Evolutionary conservation across 2,797 vertebrate species (phyloP).

Genomic region (Podarcis siculus): DNA sequence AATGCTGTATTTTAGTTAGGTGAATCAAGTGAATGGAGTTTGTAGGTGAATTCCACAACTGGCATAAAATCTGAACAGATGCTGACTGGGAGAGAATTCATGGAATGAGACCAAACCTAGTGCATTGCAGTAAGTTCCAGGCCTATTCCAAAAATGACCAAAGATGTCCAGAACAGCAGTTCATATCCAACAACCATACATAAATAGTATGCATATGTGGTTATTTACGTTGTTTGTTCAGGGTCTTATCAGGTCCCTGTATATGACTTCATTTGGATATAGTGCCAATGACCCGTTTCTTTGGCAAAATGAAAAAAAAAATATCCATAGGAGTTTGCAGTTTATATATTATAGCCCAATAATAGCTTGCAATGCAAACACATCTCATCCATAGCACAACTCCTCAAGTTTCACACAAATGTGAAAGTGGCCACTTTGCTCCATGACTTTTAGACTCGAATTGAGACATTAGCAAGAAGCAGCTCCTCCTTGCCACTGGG

Average conservation of each 20-base stretch:
- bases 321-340: background rate
- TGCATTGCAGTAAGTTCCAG: background rate
- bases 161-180: background rate
- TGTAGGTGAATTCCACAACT: background rate
- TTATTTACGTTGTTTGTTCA: background rate
- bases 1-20: background rate
- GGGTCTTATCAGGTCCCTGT: background rate
- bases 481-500: background rate
- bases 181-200: background rate
- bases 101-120: background rate
- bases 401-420: background rate
- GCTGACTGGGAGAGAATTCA: background rate
- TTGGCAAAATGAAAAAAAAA: background rate
- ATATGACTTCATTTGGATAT: background rate
- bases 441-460: background rate
- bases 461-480: background rate
- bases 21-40: background rate
- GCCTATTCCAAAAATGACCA: background rate
- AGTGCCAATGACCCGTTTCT: background rate
- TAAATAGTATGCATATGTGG: background rate
- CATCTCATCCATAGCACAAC: background rate
- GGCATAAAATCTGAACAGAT: background rate
- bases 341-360: background rate
- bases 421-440: background rate
- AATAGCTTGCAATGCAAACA: background rate